Base-by-base conservation (phyloP, 2,113 vertebrate genomes). In the Murina feae region DNA sequence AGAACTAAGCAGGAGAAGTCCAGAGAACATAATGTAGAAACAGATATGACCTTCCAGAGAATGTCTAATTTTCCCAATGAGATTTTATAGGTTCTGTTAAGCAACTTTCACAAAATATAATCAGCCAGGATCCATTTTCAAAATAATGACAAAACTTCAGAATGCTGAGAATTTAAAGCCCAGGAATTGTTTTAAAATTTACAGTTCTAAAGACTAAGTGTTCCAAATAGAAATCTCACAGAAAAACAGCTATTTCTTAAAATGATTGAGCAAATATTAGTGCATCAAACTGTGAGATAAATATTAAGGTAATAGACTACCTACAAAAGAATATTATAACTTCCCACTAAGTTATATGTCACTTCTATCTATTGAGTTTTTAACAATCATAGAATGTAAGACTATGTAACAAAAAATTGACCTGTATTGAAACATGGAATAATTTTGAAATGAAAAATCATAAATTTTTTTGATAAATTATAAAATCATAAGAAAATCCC, bases 1-100 rank as follows among this genome's bases (percentile, higher is more conserved):
- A 97, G 90, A 93, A 82, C 89, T 79, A 95, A 95, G 75, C 55
- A 83, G 71, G 53, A 84, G 6, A 96, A 96, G 93, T 60, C 96
- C 80, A 91, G 75, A 94, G 69, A 96, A 66, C 21, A 82, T 85
- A 95, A 49, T 37, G n/a, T 53, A 89, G 42, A 94, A 90, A 84
- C 58, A 95, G 49, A 96, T 94, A 85, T 93, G 94, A 97, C 79
- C 81, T 94, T 93, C 53, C 28, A 90, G 68, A 94, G 32, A 83
- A 72, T 53, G 35, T 89, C 86, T 93, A 86, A 91, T 95, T 95
- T 91, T 96, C 72, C 86, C 74, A 88, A 86, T 72, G 66, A 87
- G 47, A 89, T 89, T 92, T 76, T 37, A 66, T 88, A 30, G 21
- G 16, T 86, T 89, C 65, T 86, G 21, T 86, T 96, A 97, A 65